Percentiles rank a stretch among this genome's conserved stretches.
phyloP scores from a whole-genome alignment of 2,113 vertebrate genomes.

The Cheilinus undulatus region DNA sequence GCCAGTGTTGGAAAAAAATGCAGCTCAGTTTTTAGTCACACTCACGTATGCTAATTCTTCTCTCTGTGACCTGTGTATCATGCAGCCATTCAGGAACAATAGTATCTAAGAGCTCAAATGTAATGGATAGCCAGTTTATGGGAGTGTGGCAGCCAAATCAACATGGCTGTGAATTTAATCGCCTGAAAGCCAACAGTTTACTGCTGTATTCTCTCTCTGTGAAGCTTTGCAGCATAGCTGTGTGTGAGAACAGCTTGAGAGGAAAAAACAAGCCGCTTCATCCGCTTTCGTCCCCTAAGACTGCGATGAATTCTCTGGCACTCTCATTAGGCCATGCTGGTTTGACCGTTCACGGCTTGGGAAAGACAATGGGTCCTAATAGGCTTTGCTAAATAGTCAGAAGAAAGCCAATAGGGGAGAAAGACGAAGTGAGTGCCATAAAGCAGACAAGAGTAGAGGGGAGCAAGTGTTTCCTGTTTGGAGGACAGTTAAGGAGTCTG shows the following conservation, averaged over 20 bases:
- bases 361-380: conserved; percentile 60
- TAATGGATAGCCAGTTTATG: conserved; percentile 41
- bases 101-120: conserved; percentile 41
- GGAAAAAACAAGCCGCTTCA: conserved; percentile 25
- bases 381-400: conserved; percentile 63
- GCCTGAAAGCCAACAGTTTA: conserved; percentile 23
- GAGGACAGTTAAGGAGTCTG: conserved; percentile 57
- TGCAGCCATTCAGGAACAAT: conserved; percentile 33
- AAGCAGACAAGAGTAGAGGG: conserved; percentile 21
- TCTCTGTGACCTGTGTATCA: conserved; percentile 26
- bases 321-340: conserved; percentile 46
- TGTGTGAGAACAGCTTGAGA: conserved; percentile 15
- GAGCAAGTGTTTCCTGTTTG: conserved; percentile 17
- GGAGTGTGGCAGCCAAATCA: conserved; percentile 38
- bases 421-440: conserved; percentile 15
- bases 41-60: conserved; percentile 23
- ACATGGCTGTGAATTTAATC: conserved; percentile 41
- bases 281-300: conserved; percentile 36
- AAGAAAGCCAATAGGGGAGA: conserved; percentile 31
- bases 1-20: conserved; percentile 23
- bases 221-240: conserved; percentile 33
- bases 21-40: conserved; percentile 18
- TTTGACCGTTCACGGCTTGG: conserved; percentile 53
- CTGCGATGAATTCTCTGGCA: conserved; percentile 52
- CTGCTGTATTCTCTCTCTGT: conserved; percentile 25